These are phyloP conservation scores for Anguilla megastoma DNA, from an alignment of 2,797 vertebrate genomes.

Conservation along the genomic window DNA sequence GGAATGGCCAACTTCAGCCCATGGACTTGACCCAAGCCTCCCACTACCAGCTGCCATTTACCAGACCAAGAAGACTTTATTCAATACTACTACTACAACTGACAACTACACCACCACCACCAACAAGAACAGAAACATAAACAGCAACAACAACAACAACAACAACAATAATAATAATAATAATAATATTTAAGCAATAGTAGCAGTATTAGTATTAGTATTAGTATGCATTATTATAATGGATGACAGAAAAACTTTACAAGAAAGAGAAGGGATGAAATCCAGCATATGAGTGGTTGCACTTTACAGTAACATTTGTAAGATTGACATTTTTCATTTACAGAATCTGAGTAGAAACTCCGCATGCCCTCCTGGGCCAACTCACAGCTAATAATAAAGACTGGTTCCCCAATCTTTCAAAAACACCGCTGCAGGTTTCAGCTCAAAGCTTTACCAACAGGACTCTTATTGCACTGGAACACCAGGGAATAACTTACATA, in stretches of 20 bases:
- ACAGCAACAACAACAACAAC: too few relatives aligned
- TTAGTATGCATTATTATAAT: not conserved
- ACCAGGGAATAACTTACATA: not conserved
- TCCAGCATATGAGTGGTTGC: not conserved
- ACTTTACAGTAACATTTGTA: not conserved
- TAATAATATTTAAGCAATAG: not conserved
- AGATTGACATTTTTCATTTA: conserved; percentile 24
- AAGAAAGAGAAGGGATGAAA: not conserved
- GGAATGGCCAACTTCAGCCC: not conserved
- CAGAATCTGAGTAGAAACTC: not conserved
- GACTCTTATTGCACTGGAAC: not conserved
- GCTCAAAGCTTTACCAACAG: conserved; percentile 11
- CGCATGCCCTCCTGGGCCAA: not conserved
- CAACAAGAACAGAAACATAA: not conserved
- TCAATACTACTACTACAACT: not conserved
- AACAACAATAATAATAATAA: too few relatives aligned
- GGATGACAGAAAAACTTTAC: not conserved
- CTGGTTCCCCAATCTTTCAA: not conserved
- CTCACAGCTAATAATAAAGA: conserved; percentile 18
- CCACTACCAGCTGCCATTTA: not conserved
- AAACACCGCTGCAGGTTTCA: not conserved
- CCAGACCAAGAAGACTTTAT: not conserved
- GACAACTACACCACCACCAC: not conserved
- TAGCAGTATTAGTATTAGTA: not conserved
- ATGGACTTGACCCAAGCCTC: not conserved